A percentile compares a stretch with the other conserved stretches of the same genome.
Conservation (phyloP, 2,797 vertebrate species). For the Oreonectes daqikongensis region DNA sequence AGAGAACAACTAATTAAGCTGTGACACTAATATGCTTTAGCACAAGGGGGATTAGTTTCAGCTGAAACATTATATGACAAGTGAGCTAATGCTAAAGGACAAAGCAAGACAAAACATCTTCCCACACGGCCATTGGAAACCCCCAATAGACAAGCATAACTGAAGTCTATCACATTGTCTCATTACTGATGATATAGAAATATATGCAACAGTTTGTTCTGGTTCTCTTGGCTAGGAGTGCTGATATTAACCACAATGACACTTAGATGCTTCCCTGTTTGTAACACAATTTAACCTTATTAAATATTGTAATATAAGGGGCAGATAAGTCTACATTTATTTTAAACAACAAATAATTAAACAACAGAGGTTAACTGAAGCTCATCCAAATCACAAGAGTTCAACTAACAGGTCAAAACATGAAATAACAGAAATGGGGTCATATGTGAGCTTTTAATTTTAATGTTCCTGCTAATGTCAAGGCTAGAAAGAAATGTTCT, state of each 20-base stretch:
- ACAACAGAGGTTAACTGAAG: too few relatives aligned
- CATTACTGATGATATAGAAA: not conserved
- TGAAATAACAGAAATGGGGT: slow-evolving; percentile 29
- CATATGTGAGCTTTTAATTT: slow-evolving; percentile 64
- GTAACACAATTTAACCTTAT: not conserved
- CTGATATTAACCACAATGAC: not conserved
- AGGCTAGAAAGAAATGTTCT: slow-evolving; percentile 65
- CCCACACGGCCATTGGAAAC: not conserved
- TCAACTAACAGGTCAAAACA: not conserved
- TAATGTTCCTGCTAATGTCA: slow-evolving; percentile 57
- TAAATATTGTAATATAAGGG: not conserved
- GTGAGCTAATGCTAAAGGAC: slow-evolving; percentile 50
- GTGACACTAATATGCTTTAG: slow-evolving; percentile 60
- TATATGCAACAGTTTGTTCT: not conserved
- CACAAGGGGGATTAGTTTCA: slow-evolving; percentile 59
- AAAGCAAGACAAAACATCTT: slow-evolving; percentile 42
- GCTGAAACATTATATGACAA: slow-evolving; percentile 46
- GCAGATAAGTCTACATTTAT: too few relatives aligned
- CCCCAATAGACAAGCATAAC: not conserved
- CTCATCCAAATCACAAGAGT: too few relatives aligned
- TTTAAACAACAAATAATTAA: too few relatives aligned
- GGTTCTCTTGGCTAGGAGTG: not conserved
- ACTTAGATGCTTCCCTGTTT: not conserved
- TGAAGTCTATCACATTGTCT: not conserved
- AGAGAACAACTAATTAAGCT: slow-evolving; percentile 57